Percentiles rank a stretch among this genome's conserved stretches.
Evolutionary conservation across 2,888 invertebrate genomes (phyloP).

Genomic region (Lathronympha strigana): DNA sequence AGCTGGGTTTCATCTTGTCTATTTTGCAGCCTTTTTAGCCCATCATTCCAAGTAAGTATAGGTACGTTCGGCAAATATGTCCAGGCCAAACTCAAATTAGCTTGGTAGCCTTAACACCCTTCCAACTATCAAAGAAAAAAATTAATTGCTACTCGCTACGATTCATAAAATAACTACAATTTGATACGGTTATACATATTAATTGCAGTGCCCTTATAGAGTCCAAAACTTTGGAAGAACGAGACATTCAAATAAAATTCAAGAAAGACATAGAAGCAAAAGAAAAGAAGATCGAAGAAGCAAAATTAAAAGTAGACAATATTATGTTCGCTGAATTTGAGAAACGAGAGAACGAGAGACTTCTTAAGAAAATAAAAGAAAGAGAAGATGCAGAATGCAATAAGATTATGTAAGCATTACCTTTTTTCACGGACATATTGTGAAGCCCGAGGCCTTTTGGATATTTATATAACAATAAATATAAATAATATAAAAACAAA

Average conservation of each 20-base stretch:
- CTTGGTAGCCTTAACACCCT: too few relatives aligned
- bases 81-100: too few relatives aligned
- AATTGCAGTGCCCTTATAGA: slow-evolving; percentile 58
- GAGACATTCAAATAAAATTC: slow-evolving; percentile 61
- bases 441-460: background rate
- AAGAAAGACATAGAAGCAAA: slow-evolving; percentile 52
- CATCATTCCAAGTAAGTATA: too few relatives aligned
- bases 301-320: slow-evolving; percentile 42
- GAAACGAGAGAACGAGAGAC: slow-evolving; percentile 42
- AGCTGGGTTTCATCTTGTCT: too few relatives aligned
- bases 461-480: too few relatives aligned
- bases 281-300: slow-evolving; percentile 45
- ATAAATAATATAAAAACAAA: too few relatives aligned
- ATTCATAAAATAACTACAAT: background rate
- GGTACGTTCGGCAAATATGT: too few relatives aligned
- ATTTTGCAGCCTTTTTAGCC: too few relatives aligned
- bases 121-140: too few relatives aligned
- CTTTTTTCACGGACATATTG: background rate
- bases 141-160: too few relatives aligned
- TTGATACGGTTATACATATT: background rate
- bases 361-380: slow-evolving; percentile 44
- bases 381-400: slow-evolving; percentile 54
- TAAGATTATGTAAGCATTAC: slow-evolving; percentile 56
- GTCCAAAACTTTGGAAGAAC: slow-evolving; percentile 63
- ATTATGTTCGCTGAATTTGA: slow-evolving; percentile 44